phyloP scores from a whole-genome alignment of 2,113 vertebrate species.

The Diglossa brunneiventris region DNA sequence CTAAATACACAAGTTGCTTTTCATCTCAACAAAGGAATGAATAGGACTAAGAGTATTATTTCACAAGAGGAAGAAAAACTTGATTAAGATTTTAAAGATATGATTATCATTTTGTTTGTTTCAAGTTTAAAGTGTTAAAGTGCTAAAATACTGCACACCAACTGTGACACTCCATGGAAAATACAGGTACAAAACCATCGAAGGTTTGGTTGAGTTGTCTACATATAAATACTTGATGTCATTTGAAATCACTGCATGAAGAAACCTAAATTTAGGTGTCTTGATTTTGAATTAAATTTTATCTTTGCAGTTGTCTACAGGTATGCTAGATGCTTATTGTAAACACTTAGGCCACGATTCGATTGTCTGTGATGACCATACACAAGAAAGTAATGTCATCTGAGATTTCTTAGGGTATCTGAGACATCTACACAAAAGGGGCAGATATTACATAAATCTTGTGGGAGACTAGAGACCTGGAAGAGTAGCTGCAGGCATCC shows the following conservation, averaged over 20 bases:
- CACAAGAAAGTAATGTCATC: neutral
- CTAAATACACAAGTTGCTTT: neutral
- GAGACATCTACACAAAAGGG: neutral
- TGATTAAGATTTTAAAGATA: neutral
- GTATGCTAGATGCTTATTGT: neutral
- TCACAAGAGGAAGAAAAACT: slow-evolving; percentile 5
- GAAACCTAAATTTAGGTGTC: neutral
- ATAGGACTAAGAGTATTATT: neutral
- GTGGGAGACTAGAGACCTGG: neutral
- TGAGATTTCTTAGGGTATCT: neutral
- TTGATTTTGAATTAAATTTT: neutral
- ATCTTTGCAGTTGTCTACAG: neutral
- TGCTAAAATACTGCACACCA: neutral
- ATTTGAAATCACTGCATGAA: neutral
- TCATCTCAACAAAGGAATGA: neutral
- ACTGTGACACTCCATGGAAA: neutral
- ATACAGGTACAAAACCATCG: accelerated
- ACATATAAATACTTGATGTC: accelerated
- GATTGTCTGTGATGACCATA: neutral
- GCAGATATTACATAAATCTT: neutral
- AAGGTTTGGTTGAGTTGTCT: neutral
- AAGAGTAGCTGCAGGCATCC: neutral
- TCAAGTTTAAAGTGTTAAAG: neutral
- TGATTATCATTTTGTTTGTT: neutral
- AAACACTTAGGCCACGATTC: neutral